phyloP scores from a whole-genome alignment of 2,113 vertebrate genomes.

The Sorex fumeus region DNA sequence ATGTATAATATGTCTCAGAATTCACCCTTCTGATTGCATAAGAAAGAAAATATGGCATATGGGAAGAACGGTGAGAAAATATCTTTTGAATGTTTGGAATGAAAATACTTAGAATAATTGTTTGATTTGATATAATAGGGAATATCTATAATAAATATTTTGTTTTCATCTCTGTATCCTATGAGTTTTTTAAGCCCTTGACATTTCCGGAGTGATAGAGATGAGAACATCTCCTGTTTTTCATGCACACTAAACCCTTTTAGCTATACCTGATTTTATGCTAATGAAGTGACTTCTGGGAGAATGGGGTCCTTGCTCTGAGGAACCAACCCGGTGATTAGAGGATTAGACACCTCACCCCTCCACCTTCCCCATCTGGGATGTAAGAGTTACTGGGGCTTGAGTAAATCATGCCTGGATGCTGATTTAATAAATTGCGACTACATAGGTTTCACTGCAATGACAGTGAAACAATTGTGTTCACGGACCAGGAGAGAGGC shows the following conservation, averaged over 20 bases:
- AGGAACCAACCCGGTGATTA: neutral
- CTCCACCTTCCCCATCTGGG: neutral
- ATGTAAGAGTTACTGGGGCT: neutral
- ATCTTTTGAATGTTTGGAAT: slow-evolving; percentile 16
- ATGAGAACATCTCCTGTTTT: neutral
- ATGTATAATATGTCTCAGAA: neutral
- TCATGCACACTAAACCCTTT: neutral
- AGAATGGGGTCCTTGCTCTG: neutral
- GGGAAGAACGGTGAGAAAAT: neutral
- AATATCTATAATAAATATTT: slow-evolving; percentile 17
- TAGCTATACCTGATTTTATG: neutral
- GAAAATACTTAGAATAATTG: neutral
- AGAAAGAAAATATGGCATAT: neutral
- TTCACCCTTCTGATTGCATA: neutral
- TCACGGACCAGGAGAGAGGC: neutral
- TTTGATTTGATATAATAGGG: neutral
- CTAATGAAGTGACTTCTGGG: neutral
- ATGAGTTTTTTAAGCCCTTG: slow-evolving; percentile 24
- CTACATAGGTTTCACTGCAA: neutral
- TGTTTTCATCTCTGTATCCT: neutral
- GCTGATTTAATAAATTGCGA: neutral
- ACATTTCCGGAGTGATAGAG: neutral
- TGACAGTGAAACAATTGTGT: neutral
- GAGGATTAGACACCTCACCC: neutral
- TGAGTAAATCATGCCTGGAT: neutral